Evolutionary conservation across 2,888 invertebrate genomes (phyloP), one percentile per base, ranked within the genome.

Genomic region (Microctonus brassicae): DNA sequence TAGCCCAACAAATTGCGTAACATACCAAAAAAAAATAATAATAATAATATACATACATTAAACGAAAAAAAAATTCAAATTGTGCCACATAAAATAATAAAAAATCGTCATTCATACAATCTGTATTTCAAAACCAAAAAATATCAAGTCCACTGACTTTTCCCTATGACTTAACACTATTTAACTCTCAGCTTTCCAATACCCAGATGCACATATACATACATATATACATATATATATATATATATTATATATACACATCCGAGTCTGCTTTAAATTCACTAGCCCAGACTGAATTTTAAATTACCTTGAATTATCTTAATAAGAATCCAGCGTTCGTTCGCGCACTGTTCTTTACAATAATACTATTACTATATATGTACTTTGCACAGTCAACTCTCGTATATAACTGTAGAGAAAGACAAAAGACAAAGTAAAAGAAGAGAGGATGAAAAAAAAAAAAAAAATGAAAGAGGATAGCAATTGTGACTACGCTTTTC

Each of bases 291-390:
- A 77, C 79, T 81, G 81, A 81, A 81, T 81, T 81, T 81, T 79
- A 80, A 81, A 81, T 81, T 81, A 79, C 78, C 79, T 76, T 77
- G 78, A 81, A 81, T 81, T 80, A 81, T 81, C 80, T 81, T 81
- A 81, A 81, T 81, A 81, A 81, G 80, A 77, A 81, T 81, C 81
- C 81, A 72, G 71, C 76, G 73, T 76, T 75, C 70, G 73, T 75
- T 70, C 73, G 66, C 65, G 63, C 67, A 62, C 75, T 64, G 67
- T 57, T 20, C 63, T 52, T 11, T 17, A 47, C 47, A 47, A 7
- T 17, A 20, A 7, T n/a, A 20, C 6, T 20, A 17, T 17, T 47
- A 47, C 17, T 47, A 47, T 47, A 47, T 24, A 63, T 24, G 63
- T 26, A 29, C 63, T 52, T 29, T 22, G 52, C 17, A 7, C 20